phyloP scores from a whole-genome alignment of 2,888 invertebrate species.

The Cephus pygmeus region DNA sequence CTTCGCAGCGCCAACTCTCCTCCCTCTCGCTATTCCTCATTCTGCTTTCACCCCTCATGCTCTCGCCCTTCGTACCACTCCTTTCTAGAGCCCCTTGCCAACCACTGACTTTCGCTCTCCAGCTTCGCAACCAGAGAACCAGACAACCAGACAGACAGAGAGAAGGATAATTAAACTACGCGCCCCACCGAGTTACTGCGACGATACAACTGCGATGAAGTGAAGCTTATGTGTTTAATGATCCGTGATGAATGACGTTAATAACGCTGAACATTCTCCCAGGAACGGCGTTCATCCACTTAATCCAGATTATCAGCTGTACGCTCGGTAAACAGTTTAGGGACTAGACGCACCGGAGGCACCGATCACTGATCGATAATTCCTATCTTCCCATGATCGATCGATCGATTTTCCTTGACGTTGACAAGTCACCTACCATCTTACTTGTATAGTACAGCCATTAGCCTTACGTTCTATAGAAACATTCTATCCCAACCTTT shows the following conservation, averaged over 20 bases:
- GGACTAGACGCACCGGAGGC: not conserved
- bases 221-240: conserved; percentile 21
- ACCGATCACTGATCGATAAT: not conserved
- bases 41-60: conserved; percentile 16
- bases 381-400: not conserved
- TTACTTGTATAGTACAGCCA: not conserved
- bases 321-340: not conserved
- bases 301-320: conserved; percentile 2
- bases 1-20: conserved; percentile 41
- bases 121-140: conserved; percentile 2
- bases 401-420: not conserved
- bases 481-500: not conserved
- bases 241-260: conserved; percentile 15
- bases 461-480: not conserved
- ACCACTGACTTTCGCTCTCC: conserved; percentile 19
- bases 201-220: conserved; percentile 18
- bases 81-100: conserved; percentile 21
- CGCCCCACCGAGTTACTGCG: conserved; percentile 13
- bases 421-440: not conserved
- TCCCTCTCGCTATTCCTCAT: conserved; percentile 13
- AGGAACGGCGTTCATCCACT: not conserved
- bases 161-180: conserved; percentile 22
- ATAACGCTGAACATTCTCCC: conserved; percentile 12
- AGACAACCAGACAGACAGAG: conserved; percentile 21
- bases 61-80: conserved; percentile 20